Percentiles rank a stretch among this genome's conserved stretches.
Evolutionary conservation across 64 coral and sea anemone species (phyloP).

Genomic region (Dendronephthya gigantea): DNA sequence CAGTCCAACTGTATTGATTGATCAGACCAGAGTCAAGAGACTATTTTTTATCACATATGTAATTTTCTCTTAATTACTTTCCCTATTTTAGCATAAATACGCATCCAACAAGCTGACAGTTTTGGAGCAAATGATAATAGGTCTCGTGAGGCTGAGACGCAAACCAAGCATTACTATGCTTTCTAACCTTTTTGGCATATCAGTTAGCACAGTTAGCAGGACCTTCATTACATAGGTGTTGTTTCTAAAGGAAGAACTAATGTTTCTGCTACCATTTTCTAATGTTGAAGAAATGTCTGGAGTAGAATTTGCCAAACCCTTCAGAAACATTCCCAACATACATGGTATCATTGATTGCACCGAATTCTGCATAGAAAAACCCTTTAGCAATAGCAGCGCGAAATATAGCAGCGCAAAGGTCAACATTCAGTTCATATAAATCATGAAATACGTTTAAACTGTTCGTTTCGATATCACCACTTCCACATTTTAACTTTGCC

Average conservation of each 20-base stretch:
- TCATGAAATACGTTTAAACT: background rate
- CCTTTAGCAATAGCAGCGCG: no score
- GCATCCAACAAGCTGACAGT: background rate
- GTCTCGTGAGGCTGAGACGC: background rate
- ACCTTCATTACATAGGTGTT: background rate
- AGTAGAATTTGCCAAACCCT: background rate
- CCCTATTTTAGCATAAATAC: background rate
- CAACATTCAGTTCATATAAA: background rate
- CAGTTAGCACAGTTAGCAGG: background rate
- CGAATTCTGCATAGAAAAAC: background rate
- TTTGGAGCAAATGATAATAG: background rate
- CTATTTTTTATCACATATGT: background rate
- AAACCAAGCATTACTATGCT: background rate
- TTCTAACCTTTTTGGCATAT: background rate
- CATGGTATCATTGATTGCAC: background rate
- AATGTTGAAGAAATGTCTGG: background rate
- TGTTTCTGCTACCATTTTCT: background rate
- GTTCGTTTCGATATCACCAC: background rate
- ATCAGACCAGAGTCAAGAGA: no score
- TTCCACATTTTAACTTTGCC: background rate
- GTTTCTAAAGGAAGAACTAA: background rate
- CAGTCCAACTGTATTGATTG: no score
- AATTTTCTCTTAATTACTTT: background rate
- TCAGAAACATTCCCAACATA: background rate
- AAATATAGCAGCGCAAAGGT: background rate